These are phyloP conservation scores for Scaptomyza parva DNA, from an alignment of 2,888 invertebrate genomes.

Conservation along the genomic window DNA sequence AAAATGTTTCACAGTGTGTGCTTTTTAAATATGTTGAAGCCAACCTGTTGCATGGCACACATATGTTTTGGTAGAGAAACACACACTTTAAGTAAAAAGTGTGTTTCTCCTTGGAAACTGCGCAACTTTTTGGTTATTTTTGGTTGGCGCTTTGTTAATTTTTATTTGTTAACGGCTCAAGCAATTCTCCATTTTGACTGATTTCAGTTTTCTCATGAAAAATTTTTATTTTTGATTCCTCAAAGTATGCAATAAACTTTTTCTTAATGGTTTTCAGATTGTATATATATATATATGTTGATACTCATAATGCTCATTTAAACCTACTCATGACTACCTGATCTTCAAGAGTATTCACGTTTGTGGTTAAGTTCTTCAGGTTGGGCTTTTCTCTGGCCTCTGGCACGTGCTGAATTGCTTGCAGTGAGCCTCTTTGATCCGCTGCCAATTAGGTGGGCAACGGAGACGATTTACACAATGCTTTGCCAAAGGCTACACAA, in stretches of 20 bases:
- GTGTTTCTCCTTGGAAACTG: background rate
- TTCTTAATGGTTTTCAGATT: too few species aligned
- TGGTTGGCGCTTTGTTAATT: too few species aligned
- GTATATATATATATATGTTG: too few species aligned
- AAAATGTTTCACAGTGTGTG: slow-evolving; percentile 22
- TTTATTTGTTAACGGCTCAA: background rate
- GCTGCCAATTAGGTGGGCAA: slow-evolving; percentile 51
- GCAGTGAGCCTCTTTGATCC: slow-evolving; percentile 46
- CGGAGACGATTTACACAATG: slow-evolving; percentile 46
- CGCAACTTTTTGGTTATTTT: background rate
- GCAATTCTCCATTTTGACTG: too few species aligned
- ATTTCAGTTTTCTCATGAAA: too few species aligned
- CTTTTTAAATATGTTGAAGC: slow-evolving; percentile 18
- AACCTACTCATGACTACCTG: slow-evolving; percentile 3
- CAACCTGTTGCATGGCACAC: slow-evolving; percentile 49
- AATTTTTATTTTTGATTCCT: background rate
- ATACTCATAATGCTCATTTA: too few species aligned
- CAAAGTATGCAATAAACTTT: background rate
- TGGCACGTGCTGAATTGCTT: slow-evolving; percentile 23
- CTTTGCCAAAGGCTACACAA: slow-evolving; percentile 29
- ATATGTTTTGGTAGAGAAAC: background rate
- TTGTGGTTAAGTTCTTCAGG: background rate
- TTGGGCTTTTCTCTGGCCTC: background rate
- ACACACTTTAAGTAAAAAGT: background rate
- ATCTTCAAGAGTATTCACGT: slow-evolving; percentile 14